Evolutionary conservation across 2,797 vertebrate genomes (phyloP).

Genomic region (Eulemur mongoz): DNA sequence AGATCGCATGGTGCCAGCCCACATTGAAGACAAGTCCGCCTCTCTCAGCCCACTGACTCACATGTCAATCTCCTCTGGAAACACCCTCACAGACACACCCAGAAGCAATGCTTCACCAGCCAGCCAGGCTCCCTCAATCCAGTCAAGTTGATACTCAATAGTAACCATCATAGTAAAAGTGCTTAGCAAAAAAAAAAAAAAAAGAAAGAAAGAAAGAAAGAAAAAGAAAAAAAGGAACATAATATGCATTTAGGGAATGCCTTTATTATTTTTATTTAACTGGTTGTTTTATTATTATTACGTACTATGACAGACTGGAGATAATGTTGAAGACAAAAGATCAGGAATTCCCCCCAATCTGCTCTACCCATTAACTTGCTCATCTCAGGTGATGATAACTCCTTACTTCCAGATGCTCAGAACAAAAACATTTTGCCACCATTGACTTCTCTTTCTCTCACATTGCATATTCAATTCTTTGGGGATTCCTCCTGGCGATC

Average conservation of each 20-base stretch:
- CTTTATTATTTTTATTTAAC: not conserved
- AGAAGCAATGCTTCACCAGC: not conserved
- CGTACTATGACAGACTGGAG: not conserved
- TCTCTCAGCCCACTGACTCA: not conserved
- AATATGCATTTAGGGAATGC: not conserved
- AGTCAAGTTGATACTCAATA: not conserved
- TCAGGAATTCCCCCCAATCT: not conserved
- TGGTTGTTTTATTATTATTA: not conserved
- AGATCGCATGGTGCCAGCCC: not conserved
- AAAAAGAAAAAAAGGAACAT: not conserved
- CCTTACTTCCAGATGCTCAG: not conserved
- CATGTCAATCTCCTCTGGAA: not conserved
- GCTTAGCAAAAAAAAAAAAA: not conserved
- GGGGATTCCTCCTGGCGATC: not conserved
- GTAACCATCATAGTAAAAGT: not conserved
- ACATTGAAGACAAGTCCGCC: not conserved
- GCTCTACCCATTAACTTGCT: no score
- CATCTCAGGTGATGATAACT: not conserved
- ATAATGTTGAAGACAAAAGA: not conserved
- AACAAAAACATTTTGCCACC: not conserved
- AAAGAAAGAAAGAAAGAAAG: not conserved
- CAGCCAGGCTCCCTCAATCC: not conserved
- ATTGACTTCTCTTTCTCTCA: not conserved
- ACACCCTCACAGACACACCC: not conserved
- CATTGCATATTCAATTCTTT: fast-evolving